A percentile compares a stretch with the other conserved stretches of the same genome.
phyloP scores from a whole-genome alignment of 2,888 invertebrate species.

The Incurvaria masculella region DNA sequence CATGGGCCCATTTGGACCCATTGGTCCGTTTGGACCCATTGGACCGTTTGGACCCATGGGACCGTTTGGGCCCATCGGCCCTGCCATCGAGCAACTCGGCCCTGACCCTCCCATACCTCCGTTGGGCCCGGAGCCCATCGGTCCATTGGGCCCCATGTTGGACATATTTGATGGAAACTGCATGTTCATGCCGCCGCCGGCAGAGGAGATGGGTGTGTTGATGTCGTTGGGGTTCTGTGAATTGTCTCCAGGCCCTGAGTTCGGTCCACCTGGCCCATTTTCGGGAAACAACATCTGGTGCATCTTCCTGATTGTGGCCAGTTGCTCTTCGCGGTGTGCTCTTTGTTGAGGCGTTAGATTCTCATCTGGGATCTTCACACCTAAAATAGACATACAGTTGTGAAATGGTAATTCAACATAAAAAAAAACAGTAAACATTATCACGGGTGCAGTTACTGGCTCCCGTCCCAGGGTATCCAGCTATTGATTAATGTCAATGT shows the following conservation, averaged over 20 bases:
- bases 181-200: conserved; percentile 26
- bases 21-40: conserved; percentile 29
- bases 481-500: too few relatives aligned
- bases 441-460: too few relatives aligned
- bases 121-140: conserved; percentile 43
- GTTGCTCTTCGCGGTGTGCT: conserved; percentile 88
- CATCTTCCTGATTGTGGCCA: conserved; percentile 89
- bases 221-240: conserved; percentile 35
- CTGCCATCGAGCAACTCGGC: conserved; percentile 46
- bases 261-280: conserved; percentile 35
- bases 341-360: conserved; percentile 95
- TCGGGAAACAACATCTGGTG: conserved; percentile 91
- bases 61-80: conserved; percentile 41
- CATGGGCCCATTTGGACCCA: conserved; percentile 36
- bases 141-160: conserved; percentile 38
- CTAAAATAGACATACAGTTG: conserved; percentile 25
- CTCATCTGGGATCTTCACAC: conserved; percentile 92
- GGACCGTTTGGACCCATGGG: conserved; percentile 32
- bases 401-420: too few relatives aligned
- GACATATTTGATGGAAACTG: conserved; percentile 25
- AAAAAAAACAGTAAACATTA: too few relatives aligned
- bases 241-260: conserved; percentile 28
- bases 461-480: too few relatives aligned
- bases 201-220: conserved; percentile 29
- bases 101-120: conserved; percentile 45